Evolutionary conservation across 2,888 invertebrate species (phyloP), one percentile per base, ranked within the genome.

Genomic region (Drosophila bunnanda): DNA sequence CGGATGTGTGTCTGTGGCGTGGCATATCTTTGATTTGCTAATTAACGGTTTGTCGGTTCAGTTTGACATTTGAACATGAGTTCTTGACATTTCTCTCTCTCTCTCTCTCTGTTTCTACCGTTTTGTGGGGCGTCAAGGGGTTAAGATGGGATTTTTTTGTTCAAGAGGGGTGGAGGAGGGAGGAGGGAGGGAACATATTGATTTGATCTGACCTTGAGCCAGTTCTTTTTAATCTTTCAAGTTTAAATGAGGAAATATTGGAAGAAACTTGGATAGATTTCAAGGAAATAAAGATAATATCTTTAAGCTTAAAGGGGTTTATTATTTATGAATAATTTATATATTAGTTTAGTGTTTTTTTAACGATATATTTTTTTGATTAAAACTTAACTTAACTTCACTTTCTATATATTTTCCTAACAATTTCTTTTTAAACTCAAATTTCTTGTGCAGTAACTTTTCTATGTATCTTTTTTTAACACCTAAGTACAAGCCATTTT

Each of bases 41-140:
- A 91, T 91, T 91, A 91, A 89, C 90, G 90, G 91, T 90, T 90
- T 90, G 89, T 85, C 88, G 85, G 89, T 89, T 83, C 76, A 77
- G 89, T 90, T 90, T 90, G 90, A 90, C 90, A 90, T 78, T 82
- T 89, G 80, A 90, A 90, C 90, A 90, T 90, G 89, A 85, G 84
- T 81, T 90, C 87, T 88, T 90, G 90, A 90, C 90, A 90, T 89
- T 88, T 85, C 58, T 75, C 62, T 39, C 56, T 72, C 52, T 36
- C 52, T 43, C 20, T 53, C 36, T 36, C 20, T 36, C 13, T 28
- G 1, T 28, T 9, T 43, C 25, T 25, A 25, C 32, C 13, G 20
- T 75, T 57, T 46, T 39, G 28, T 48, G 30, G 46, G 48, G 48
- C 38, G 48, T 62, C 64, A 64, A 64, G 64, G 64, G 65, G 66